A percentile compares a stretch with the other conserved stretches of the same genome.
Conservation (phyloP, 1,140 invertebrate species). For the Trichonephila clavata region DNA sequence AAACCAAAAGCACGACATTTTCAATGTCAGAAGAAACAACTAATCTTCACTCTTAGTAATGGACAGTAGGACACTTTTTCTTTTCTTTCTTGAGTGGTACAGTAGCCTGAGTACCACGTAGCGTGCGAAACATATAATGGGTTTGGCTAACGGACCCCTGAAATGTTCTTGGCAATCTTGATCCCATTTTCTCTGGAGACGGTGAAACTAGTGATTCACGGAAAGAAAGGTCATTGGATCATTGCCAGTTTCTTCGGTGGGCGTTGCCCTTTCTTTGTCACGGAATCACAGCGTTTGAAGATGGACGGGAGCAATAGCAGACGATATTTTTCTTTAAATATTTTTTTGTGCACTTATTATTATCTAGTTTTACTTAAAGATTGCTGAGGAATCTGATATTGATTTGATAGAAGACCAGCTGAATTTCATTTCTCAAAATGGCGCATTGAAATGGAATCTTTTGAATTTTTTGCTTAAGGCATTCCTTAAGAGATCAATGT, state of each 20-base stretch:
- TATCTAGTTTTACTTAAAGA: not conserved
- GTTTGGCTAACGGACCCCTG: slow-evolving; percentile 7
- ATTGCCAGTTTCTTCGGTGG: slow-evolving; percentile 51
- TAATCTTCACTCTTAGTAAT: not conserved
- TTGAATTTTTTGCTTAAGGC: not conserved
- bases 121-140: slow-evolving; percentile 11
- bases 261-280: slow-evolving; percentile 55
- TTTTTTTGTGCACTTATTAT: not conserved
- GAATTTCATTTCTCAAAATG: not conserved
- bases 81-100: not conserved
- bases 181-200: slow-evolving; percentile 48
- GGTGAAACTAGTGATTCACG: slow-evolving; percentile 21
- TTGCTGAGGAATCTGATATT: not conserved
- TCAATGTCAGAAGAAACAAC: not conserved
- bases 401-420: not conserved
- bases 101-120: not conserved
- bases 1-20: not conserved
- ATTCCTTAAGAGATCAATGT: too few species aligned
- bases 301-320: not conserved
- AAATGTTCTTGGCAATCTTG: slow-evolving; percentile 38
- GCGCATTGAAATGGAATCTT: not conserved
- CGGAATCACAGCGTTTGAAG: slow-evolving; percentile 46
- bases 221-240: slow-evolving; percentile 65
- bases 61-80: not conserved
- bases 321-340: not conserved